phyloP scores from a whole-genome alignment of 2,797 vertebrate genomes.

The Gallirallus australis region DNA sequence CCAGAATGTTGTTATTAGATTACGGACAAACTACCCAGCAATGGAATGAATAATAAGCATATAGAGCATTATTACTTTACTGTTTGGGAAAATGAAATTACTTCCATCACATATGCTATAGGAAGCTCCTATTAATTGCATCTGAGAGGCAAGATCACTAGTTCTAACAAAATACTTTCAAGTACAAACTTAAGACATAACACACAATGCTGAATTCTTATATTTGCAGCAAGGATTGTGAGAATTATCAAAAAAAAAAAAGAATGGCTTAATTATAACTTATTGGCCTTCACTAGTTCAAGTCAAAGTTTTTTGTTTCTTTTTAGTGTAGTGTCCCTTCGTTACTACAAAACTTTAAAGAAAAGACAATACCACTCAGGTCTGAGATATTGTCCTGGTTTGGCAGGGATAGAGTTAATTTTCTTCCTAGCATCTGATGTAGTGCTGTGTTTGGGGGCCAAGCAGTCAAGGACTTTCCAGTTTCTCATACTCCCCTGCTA shows the following conservation, averaged over 20 bases:
- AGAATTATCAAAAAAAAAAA: background rate
- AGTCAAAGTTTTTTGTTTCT: background rate
- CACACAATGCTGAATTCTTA: background rate
- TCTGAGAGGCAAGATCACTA: background rate
- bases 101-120: background rate
- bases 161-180: background rate
- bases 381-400: background rate
- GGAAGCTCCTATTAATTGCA: background rate
- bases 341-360: background rate
- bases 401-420: too few species aligned
- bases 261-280: background rate
- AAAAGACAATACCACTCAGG: background rate
- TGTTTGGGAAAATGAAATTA: background rate
- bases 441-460: too few species aligned
- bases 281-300: background rate
- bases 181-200: background rate
- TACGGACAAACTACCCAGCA: background rate
- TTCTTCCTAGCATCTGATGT: too few species aligned
- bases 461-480: too few species aligned
- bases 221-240: background rate
- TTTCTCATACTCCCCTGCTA: too few species aligned
- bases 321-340: background rate
- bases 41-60: background rate
- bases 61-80: background rate
- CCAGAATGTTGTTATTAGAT: background rate